Percentiles rank a stretch among this genome's conserved stretches.
These are phyloP conservation scores for Zaprionus lachaisei DNA, from an alignment of 1,140 invertebrate genomes.

Conservation along the genomic window DNA sequence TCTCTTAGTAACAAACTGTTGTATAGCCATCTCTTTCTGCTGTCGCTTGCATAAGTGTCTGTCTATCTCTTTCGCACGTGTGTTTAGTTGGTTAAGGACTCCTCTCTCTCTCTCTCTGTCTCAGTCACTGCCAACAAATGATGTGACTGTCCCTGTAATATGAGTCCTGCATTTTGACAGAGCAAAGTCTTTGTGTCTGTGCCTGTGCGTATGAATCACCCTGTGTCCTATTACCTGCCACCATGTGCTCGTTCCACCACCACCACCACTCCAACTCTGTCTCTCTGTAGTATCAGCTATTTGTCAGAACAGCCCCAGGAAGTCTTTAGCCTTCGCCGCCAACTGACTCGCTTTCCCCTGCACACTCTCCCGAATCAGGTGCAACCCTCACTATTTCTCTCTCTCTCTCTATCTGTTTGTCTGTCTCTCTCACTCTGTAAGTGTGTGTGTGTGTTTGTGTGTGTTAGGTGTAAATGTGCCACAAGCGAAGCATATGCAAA, in stretches of 20 bases:
- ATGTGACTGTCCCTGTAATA: background rate
- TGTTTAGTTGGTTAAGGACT: background rate
- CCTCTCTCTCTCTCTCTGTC: background rate
- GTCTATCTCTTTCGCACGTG: background rate
- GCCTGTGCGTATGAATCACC: conserved; percentile 5
- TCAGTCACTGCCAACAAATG: background rate
- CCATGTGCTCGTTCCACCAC: background rate
- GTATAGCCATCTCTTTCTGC: background rate
- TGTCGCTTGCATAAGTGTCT: background rate
- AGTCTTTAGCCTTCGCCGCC: background rate
- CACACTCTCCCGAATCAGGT: background rate
- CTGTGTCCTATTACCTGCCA: background rate
- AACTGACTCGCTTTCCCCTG: background rate
- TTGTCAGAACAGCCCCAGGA: conserved; percentile 30
- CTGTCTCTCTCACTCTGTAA: conserved; percentile 1
- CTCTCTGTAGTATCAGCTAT: conserved; percentile 28
- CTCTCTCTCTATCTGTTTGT: background rate
- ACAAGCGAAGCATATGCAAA: conserved; percentile 65
- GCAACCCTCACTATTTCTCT: background rate
- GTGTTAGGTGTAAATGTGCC: conserved; percentile 53
- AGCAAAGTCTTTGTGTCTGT: background rate
- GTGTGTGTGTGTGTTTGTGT: background rate
- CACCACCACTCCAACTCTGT: background rate
- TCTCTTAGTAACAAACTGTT: background rate
- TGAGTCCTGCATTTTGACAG: conserved; percentile 1